Base-by-base conservation (phyloP, 2,888 invertebrate genomes). In the Nezara viridula region DNA sequence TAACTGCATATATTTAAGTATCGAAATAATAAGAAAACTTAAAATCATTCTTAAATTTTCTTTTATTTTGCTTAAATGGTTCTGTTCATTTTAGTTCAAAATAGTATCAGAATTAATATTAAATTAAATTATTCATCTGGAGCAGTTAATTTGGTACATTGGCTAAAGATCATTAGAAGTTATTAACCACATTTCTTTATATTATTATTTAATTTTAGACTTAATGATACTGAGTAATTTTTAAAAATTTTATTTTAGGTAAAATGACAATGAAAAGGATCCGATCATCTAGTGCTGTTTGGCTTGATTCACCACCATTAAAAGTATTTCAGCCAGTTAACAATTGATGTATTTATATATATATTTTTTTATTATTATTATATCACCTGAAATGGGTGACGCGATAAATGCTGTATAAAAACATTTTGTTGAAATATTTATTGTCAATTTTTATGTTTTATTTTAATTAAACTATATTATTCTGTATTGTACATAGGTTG, bases 241-340 rank as follows among this genome's bases (percentile, higher is more conserved):
- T 81, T n/a, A n/a, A n/a, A n/a, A n/a, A n/a, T n/a, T n/a, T 44
- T 81, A n/a, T 44, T 81, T 47, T 73, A 88, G 88, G 88, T n/a
- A 88, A 88, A 85, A 88, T 88, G 88, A 88, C 88, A 1, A 81
- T 88, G 88, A 88, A 88, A 37, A 49, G 88, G 88, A 66, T 88
- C 10, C 55, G 88, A 50, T 52, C 88, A 81, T 88, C 88, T 16
- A 85, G 81, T 85, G 88, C 88, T 52, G 88, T 88, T 44, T 88
- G 88, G 88, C 81, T 88, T 24, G 88, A 88, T 55, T 73, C 88
- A 2, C 88, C 88, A 21, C 88, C 81, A 24, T 37, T 88, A 19
- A 88, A 88, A 73, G 81, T 81, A 44, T 47, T 44, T 47, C 81
- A 81, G 24, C 1, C 81, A 81, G n/a, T n/a, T 81, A 81, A 81